Base-by-base conservation (phyloP, 2,113 vertebrate genomes). In the Prietella phreatophila region DNA sequence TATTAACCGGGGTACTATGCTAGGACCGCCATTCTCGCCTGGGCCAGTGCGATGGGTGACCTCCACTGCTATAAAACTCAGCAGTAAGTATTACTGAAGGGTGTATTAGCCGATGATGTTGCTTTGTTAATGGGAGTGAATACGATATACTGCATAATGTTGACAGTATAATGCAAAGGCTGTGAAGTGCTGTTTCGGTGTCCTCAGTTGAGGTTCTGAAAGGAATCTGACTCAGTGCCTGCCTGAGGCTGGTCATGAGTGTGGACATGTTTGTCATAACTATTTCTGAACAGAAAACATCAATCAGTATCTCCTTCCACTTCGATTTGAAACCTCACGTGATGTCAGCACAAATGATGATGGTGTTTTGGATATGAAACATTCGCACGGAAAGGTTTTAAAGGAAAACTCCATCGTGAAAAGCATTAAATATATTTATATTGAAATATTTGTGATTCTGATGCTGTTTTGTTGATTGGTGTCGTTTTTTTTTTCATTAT, bases 41-140 rank as follows among this genome's bases (percentile, higher is more conserved):
- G 91, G 87, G 84, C 92, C 90, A 79, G 91, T 93, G 90, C 95
- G 95, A 87, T 91, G 92, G 87, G 73, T 93, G 89, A 95, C 91
- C 47, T 95, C 95, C 87, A 91, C 94, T 73, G 85, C 93, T 73
- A 95, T 96, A 93, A 91, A 90, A 90, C 94, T 95, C 53, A 91
- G 61, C 10, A 94, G 96, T 95, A 95, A 95, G 93, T 93, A 88
- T 83, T 73, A 84, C 60, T 86, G 65, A 63, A 27, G 19, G 10
- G 56, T 63, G n/a, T 60, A 60, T 56, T 19, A 58, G 36, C n/a
- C 80, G 33, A 65, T 75, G 20, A 13, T 88, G 20, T 85, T 58
- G 30, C 47, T 87, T 47, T 76, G n/a, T 42, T 69, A 58, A 47
- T 36, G 27, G 4, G n/a, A 89, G 36, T 17, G 42, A 79, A 36